Evolutionary conservation across 2,797 vertebrate species (phyloP), one percentile per base, ranked within the genome.

Genomic region (Phoxinus dragarum): DNA sequence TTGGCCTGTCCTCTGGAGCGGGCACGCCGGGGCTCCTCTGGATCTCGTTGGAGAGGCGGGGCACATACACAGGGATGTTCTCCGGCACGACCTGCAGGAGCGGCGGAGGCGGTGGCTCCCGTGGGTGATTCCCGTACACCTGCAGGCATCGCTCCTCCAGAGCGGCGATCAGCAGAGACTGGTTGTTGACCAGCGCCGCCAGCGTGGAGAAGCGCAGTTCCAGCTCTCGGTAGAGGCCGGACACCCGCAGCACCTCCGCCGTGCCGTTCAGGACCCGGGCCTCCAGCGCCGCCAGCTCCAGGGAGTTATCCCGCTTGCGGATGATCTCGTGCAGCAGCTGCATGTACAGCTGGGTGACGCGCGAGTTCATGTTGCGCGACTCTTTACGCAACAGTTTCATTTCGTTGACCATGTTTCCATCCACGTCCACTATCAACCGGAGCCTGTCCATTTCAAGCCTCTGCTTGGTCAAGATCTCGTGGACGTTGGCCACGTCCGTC

Each of bases 261-360:
- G 98, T 99, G 49, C 97, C 93, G 0, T 99, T 99, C 3, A 99
- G 97, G 88, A 99, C 94, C 86, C 97, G 98, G 36, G 97, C 98
- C 93, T 99, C 98, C 93, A 99, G 86, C 87, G 98, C 98, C 5
- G 98, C 97, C 40, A 99, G 95, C 93, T 99, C 98, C 5, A 99
- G 96, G 0, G 98, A 97, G 88, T 99, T 99, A 87, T 99, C 98
- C 10, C 98, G 94, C 90, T 99, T 99, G 17, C 98, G 96, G 85
- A 99, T 99, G 36, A 99, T 99, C 93, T 99, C 98, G 0, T 99
- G 98, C 85, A 99, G 87, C 71, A 99, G 96, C 72, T 99, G 98
- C 98, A 99, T 99, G 66, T 99, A 99, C 86, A 99, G 97, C 44
- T 99, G 98, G 1, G 98, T 99, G 27, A 99, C 98, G 0, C 98